phyloP scores from a whole-genome alignment of 2,797 vertebrate species.

The Morus bassanus region DNA sequence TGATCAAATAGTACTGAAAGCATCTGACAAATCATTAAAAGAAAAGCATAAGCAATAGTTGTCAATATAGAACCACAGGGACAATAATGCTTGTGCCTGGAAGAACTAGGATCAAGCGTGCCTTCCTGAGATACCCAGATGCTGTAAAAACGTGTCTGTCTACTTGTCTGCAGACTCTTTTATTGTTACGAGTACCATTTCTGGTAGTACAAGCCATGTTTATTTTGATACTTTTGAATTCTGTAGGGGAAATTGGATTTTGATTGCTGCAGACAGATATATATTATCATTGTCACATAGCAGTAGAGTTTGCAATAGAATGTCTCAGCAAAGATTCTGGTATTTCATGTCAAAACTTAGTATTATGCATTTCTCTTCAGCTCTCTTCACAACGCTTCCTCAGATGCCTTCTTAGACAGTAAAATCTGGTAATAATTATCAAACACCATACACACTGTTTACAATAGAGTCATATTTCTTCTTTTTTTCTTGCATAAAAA shows the following conservation, averaged over 20 bases:
- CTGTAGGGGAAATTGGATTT: background rate
- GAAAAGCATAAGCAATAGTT: background rate
- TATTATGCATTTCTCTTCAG: conserved; percentile 56
- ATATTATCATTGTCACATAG: conserved; percentile 12
- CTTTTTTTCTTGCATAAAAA: conserved; percentile 71
- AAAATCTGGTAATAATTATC: conserved; percentile 81
- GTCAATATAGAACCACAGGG: background rate
- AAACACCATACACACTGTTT: conserved; percentile 76
- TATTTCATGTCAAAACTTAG: conserved; percentile 58
- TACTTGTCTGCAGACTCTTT: conserved; percentile 17
- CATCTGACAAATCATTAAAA: background rate
- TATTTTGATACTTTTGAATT: background rate
- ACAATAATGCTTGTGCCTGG: background rate
- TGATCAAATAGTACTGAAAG: background rate
- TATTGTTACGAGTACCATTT: background rate
- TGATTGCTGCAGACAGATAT: conserved; percentile 10
- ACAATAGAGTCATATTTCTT: conserved; percentile 77
- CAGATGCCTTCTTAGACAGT: conserved; percentile 71
- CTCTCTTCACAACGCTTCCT: conserved; percentile 66
- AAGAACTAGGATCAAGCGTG: background rate
- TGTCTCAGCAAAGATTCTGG: conserved; percentile 28
- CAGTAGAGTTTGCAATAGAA: background rate
- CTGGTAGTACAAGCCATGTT: background rate
- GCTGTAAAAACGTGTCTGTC: background rate
- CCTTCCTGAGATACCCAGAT: background rate